These are phyloP conservation scores for Andricus curvator DNA, from an alignment of 2,888 invertebrate species.

Conservation along the genomic window DNA sequence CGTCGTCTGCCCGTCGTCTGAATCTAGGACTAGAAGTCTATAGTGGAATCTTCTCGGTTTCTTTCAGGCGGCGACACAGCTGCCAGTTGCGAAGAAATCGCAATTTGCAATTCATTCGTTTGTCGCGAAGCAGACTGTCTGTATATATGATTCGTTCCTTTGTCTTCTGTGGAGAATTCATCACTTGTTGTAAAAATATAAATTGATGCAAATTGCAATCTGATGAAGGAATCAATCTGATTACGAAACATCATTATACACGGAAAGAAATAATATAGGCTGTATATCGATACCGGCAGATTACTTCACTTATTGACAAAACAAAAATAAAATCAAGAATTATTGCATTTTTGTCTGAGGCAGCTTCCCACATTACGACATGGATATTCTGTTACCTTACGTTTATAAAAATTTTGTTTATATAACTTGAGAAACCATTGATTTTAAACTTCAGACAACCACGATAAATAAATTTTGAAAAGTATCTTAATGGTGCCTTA, in stretches of 20 bases:
- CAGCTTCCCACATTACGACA: too few species aligned
- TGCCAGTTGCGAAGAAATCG: slow-evolving; percentile 60
- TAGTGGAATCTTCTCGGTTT: slow-evolving; percentile 55
- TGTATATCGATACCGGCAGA: too few species aligned
- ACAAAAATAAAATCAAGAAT: too few species aligned
- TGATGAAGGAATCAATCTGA: too few species aligned
- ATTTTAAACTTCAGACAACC: background rate
- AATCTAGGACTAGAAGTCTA: slow-evolving; percentile 58
- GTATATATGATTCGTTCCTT: slow-evolving; percentile 45
- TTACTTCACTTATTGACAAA: too few species aligned
- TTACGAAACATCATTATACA: too few species aligned
- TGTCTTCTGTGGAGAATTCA: slow-evolving; percentile 5
- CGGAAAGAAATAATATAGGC: too few species aligned
- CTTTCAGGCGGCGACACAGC: slow-evolving; percentile 62
- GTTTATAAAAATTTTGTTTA: too few species aligned
- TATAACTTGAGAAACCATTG: background rate
- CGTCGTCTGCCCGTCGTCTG: slow-evolving; percentile 50
- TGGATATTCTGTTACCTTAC: too few species aligned
- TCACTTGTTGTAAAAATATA: slow-evolving; percentile 8
- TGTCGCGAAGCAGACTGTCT: slow-evolving; percentile 48
- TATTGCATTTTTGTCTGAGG: too few species aligned
- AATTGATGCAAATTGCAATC: background rate
- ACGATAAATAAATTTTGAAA: too few species aligned
- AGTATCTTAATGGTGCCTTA: too few species aligned
- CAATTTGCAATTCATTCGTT: slow-evolving; percentile 68